phyloP scores from a whole-genome alignment of 2,888 invertebrate species.

The Tetropium fuscum region DNA sequence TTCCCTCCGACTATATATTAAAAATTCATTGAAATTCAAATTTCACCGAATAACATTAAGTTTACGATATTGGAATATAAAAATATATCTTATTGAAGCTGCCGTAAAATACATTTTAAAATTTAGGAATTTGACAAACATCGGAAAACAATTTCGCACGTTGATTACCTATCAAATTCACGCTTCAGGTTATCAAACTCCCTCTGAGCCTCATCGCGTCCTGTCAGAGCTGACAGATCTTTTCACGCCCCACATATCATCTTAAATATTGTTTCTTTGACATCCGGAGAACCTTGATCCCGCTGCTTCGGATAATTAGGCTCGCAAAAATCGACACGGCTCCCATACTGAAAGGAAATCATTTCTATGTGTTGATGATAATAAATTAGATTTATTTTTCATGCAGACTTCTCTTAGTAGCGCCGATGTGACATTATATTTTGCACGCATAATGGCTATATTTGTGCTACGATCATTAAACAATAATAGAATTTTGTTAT shows the following conservation, averaged over 20 bases:
- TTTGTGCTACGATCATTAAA: no score
- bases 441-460: no score
- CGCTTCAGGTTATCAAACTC: conserved; percentile 50
- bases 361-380: no score
- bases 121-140: conserved; percentile 43
- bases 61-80: conserved; percentile 15
- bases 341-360: no score
- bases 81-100: conserved; percentile 10
- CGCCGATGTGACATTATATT: no score
- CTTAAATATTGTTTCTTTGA: conserved; percentile 47
- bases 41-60: conserved; percentile 12
- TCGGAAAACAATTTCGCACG: conserved; percentile 52
- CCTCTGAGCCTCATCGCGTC: conserved; percentile 43
- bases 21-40: conserved; percentile 24
- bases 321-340: no score
- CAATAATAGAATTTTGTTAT: no score
- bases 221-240: conserved; percentile 46
- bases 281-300: conserved; percentile 20
- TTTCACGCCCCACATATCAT: conserved; percentile 49
- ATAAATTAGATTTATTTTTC: no score
- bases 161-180: conserved; percentile 55
- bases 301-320: conserved; percentile 10
- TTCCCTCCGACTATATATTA: conserved; percentile 3
- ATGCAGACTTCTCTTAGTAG: no score
- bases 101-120: conserved; percentile 15